Evolutionary conservation across 1,140 invertebrate species (phyloP).

Genomic region (roundworm (Caenorhabditis elegans)): DNA sequence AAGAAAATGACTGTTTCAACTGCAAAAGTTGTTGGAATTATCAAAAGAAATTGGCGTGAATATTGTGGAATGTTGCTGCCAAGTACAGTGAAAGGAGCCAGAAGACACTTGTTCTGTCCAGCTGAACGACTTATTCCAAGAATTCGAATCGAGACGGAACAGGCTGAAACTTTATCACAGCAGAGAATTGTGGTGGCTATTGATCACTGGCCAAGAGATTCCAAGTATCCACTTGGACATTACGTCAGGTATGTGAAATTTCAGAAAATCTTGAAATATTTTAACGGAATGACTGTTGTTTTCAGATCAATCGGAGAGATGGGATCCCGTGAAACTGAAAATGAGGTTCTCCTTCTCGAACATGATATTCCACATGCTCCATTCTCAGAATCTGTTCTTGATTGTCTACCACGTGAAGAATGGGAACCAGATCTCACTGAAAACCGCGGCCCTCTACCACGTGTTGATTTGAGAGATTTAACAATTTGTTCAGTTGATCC

Average conservation of each 20-base stretch:
- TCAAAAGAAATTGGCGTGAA: constrained; percentile 90
- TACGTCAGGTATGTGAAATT: no score
- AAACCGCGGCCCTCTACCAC: constrained; percentile 6
- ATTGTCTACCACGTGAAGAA: constrained; percentile 84
- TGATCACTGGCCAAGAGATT: constrained; percentile 86
- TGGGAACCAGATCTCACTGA: constrained; percentile 71
- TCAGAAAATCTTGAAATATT: no score
- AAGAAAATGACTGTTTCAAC: constrained; percentile 70
- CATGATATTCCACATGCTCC: constrained; percentile 93
- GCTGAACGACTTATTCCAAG: constrained; percentile 86
- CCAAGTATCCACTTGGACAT: constrained; percentile 76
- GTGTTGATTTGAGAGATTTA: constrained; percentile 72
- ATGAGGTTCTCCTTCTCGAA: constrained; percentile 85
- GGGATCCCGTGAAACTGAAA: constrained; percentile 87
- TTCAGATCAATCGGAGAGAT: constrained; percentile 79
- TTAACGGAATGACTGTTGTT: no score
- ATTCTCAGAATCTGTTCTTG: constrained; percentile 89
- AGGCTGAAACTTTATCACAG: constrained; percentile 78
- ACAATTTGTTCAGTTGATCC: constrained; percentile 78
- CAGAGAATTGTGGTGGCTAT: constrained; percentile 85
- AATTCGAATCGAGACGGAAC: constrained; percentile 86
- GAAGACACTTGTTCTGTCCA: constrained; percentile 82
- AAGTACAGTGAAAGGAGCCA: constrained; percentile 76
- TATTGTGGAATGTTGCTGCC: constrained; percentile 88
- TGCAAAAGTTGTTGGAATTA: constrained; percentile 92